These are phyloP conservation scores for Pteromalus puparum DNA, from an alignment of 1,140 invertebrate genomes.

Conservation along the genomic window DNA sequence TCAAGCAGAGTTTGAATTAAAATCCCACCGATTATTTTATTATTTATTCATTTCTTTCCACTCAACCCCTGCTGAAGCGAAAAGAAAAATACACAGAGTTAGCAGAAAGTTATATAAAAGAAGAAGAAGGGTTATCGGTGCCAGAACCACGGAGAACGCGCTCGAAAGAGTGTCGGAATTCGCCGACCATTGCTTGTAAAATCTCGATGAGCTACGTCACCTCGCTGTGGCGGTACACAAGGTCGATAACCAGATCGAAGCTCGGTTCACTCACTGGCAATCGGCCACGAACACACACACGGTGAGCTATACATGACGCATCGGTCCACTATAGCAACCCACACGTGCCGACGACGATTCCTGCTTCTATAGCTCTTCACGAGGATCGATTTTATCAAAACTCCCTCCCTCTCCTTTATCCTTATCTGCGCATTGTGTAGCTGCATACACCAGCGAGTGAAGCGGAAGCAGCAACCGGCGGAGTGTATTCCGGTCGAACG, in stretches of 20 bases:
- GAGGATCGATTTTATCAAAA: slow-evolving; percentile 46
- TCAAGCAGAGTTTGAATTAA: no score
- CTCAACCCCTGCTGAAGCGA: no score
- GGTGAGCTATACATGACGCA: no score
- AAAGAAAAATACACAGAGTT: no score
- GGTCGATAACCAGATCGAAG: not conserved
- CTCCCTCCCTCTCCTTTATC: not conserved
- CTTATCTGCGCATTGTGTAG: not conserved
- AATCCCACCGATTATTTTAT: no score
- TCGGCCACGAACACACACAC: not conserved
- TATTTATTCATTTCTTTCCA: no score
- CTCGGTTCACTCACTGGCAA: not conserved
- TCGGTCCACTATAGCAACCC: not conserved
- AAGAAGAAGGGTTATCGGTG: no score
- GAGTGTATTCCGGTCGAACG: slow-evolving; percentile 48
- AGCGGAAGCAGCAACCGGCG: not conserved
- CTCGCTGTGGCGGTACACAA: not conserved
- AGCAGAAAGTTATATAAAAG: no score
- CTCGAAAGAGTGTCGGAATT: not conserved
- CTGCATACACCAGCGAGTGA: not conserved
- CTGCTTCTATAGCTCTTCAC: slow-evolving; percentile 10
- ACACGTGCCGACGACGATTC: not conserved
- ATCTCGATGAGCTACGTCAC: not conserved
- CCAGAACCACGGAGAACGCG: no score
- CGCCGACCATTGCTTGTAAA: not conserved